Percentiles rank a stretch among this genome's conserved stretches.
Conservation (phyloP, 2,113 vertebrate species). For the Sprattus sprattus region DNA sequence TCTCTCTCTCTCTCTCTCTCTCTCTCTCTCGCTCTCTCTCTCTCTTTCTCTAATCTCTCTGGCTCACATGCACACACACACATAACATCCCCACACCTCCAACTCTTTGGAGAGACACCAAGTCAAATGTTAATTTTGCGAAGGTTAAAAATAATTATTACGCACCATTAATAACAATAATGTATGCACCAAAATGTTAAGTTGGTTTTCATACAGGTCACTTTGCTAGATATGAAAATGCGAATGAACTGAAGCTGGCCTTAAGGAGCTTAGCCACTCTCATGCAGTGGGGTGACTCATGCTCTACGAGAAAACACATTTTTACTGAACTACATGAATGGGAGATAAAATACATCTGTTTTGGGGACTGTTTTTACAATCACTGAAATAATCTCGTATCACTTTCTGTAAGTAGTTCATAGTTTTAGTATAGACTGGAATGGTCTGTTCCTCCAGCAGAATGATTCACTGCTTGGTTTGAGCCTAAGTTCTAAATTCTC, state of each 20-base stretch:
- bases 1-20: too few species aligned
- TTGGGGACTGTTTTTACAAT: background rate
- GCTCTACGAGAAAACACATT: background rate
- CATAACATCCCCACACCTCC: background rate
- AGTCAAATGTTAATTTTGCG: background rate
- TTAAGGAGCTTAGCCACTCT: background rate
- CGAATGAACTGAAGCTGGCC: background rate
- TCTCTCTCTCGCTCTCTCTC: too few species aligned
- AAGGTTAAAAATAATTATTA: background rate
- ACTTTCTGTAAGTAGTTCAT: background rate
- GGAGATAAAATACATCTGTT: background rate
- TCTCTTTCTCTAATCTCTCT: too few species aligned
- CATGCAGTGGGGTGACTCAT: background rate
- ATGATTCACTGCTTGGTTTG: background rate
- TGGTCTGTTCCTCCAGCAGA: background rate
- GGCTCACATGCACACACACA: background rate
- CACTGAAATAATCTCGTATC: background rate
- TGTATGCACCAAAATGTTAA: slow-evolving; percentile 4
- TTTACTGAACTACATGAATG: background rate
- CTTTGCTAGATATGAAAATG: slow-evolving; percentile 14
- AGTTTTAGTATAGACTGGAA: background rate
- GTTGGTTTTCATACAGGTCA: background rate
- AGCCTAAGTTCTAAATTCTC: background rate
- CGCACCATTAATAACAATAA: background rate
- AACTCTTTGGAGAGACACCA: background rate